Base-by-base conservation (phyloP, 2,113 vertebrate species). In the Anser brachyrhynchus region DNA sequence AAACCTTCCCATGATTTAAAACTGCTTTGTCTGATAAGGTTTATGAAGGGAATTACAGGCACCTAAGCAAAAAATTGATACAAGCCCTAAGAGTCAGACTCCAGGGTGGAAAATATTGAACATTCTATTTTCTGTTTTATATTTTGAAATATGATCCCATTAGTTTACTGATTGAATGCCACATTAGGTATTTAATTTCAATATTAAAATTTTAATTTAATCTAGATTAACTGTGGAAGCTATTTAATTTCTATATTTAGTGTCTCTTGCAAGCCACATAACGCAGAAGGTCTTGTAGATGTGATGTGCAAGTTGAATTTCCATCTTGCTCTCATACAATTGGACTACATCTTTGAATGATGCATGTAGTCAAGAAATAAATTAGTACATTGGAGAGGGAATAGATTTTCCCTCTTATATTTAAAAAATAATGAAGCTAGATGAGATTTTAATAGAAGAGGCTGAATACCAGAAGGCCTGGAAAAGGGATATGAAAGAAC, bases 391-490 rank as follows among this genome's bases (percentile, higher is more conserved):
- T 65, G 69, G 31, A 89, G 49, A 93, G 49, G 43, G 73, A 95
- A 86, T 84, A 92, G 73, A 78, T 81, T 96, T 95, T 67, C 28
- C 17, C 29, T 69, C 87, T 72, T 49, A 33, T 72, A 78, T 90
- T 95, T 82, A 82, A 95, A 93, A 90, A 95, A 89, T 96, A 92
- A 93, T 96, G 87, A 93, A 92, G 76, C 72, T 94, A 66, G 70
- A 94, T 93, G 83, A 95, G 66, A 90, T 90, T 93, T 84, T 89
- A 95, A 90, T 93, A 89, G 90, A 90, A 82, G 62, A 75, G 43
- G 4, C 17, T 82, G 77, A 84, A 82, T 76, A 79, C 8, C 43
- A 89, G 39, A 49, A 89, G 74, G 43, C 12, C 57, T 81, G 21
- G 29, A 73, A 76, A 95, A 84, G 28, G 11, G 4, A 37, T 62